Conservation (phyloP, 2,888 invertebrate species). For the Epiblema foenella region DNA sequence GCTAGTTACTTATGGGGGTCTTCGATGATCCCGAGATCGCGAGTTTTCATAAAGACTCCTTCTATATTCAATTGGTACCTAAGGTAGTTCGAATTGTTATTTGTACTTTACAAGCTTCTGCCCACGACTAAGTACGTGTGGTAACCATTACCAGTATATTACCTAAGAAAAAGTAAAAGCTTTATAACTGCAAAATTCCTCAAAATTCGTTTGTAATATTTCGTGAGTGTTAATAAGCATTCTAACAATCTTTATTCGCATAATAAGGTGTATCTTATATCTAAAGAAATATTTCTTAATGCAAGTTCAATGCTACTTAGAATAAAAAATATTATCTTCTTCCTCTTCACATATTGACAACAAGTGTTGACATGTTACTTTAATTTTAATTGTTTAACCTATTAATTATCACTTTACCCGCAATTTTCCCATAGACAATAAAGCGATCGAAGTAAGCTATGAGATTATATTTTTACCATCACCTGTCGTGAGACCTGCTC, state of each 20-base stretch:
- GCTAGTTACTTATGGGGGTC: too few species aligned
- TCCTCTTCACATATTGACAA: not conserved
- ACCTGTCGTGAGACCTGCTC: conserved; percentile 31
- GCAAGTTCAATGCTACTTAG: not conserved
- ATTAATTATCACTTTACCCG: conserved; percentile 8
- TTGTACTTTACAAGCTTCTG: not conserved
- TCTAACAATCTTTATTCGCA: too few species aligned
- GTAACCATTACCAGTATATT: not conserved
- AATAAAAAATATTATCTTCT: not conserved
- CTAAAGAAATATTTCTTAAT: not conserved
- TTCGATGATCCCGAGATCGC: not conserved
- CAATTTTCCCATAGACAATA: conserved; percentile 28
- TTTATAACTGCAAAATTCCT: too few species aligned
- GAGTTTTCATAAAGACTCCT: not conserved
- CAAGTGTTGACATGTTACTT: conserved; percentile 18
- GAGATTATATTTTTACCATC: conserved; percentile 26
- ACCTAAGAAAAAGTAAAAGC: too few species aligned
- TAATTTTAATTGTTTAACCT: conserved; percentile 14
- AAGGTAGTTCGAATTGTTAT: not conserved
- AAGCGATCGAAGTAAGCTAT: conserved; percentile 30
- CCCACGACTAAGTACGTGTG: not conserved
- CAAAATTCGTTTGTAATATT: not conserved
- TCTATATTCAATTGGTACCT: not conserved
- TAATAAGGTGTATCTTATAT: not conserved
- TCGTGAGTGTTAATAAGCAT: not conserved